Conservation (phyloP, 1,140 invertebrate genomes). For the Drosophila takahashii region DNA sequence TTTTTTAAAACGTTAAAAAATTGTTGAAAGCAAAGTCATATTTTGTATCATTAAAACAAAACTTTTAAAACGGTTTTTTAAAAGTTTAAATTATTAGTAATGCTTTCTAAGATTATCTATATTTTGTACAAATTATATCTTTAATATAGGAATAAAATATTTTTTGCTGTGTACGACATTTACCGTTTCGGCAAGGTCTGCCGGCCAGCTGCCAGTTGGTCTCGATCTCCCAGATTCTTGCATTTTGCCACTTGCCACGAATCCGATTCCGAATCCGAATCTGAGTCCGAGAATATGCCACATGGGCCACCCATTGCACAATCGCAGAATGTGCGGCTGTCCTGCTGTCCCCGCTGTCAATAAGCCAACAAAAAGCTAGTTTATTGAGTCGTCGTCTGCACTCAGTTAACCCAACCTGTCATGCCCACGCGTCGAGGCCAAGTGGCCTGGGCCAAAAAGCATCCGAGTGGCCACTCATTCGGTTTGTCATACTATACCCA, state of each 20-base stretch:
- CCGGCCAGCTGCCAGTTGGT: constrained; percentile 64
- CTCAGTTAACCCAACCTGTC: constrained; percentile 68
- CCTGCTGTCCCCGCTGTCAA: constrained; percentile 53
- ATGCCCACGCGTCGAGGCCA: constrained; percentile 76
- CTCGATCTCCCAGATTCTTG: constrained; percentile 69
- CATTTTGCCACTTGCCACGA: constrained; percentile 51
- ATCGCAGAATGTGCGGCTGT: constrained; percentile 53
- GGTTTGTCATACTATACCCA: constrained; percentile 35
- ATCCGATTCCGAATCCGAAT: not conserved
- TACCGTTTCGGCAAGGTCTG: constrained; percentile 72
- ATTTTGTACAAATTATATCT: no score
- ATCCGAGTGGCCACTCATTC: constrained; percentile 37
- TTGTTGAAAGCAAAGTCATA: no score
- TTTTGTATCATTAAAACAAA: no score
- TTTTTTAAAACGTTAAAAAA: no score
- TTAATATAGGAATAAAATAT: not conserved
- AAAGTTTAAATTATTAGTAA: no score
- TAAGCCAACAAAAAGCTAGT: constrained; percentile 69
- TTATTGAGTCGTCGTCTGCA: constrained; percentile 70
- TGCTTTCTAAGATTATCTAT: no score
- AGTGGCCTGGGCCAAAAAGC: constrained; percentile 58
- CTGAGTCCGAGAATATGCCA: constrained; percentile 25
- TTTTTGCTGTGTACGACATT: constrained; percentile 56
- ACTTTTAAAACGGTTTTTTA: no score
- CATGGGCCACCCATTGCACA: constrained; percentile 74